A percentile compares a stretch with the other conserved stretches of the same genome.
phyloP scores from a whole-genome alignment of 2,113 vertebrate species.

The Silurus glanis region DNA sequence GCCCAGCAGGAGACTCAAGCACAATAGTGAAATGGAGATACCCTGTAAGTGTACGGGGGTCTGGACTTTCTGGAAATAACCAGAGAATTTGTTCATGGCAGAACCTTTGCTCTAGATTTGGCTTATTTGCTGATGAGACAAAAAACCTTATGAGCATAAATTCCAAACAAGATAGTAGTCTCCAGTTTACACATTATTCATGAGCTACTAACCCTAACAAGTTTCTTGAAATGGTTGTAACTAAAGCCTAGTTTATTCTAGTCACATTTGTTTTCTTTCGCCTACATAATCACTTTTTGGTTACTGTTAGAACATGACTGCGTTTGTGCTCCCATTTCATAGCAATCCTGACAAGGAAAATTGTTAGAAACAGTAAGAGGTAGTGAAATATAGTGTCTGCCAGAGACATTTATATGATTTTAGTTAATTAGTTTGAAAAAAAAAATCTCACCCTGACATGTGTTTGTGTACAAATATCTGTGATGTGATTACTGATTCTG shows the following conservation, averaged over 20 bases:
- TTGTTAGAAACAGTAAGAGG: background rate
- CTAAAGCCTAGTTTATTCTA: background rate
- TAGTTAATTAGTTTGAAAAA: background rate
- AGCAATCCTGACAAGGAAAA: background rate
- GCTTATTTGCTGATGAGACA: constrained; percentile 14
- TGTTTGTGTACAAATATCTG: background rate
- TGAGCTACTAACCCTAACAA: background rate
- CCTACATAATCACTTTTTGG: background rate
- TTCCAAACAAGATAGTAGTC: background rate
- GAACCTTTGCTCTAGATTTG: background rate
- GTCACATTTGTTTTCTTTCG: background rate
- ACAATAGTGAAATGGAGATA: constrained; percentile 4
- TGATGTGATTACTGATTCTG: background rate
- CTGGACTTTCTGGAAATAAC: background rate
- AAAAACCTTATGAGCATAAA: constrained; percentile 10
- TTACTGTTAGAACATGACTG: background rate
- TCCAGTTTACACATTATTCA: constrained; percentile 4
- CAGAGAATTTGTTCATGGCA: background rate
- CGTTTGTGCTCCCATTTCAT: background rate
- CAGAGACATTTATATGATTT: background rate
- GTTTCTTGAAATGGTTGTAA: background rate
- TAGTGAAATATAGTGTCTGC: background rate
- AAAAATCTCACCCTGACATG: background rate
- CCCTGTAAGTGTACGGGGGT: background rate
- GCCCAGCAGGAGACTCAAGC: constrained; percentile 55